Conservation (phyloP, 1,140 invertebrate species). For the Paraescarpia echinospica region DNA sequence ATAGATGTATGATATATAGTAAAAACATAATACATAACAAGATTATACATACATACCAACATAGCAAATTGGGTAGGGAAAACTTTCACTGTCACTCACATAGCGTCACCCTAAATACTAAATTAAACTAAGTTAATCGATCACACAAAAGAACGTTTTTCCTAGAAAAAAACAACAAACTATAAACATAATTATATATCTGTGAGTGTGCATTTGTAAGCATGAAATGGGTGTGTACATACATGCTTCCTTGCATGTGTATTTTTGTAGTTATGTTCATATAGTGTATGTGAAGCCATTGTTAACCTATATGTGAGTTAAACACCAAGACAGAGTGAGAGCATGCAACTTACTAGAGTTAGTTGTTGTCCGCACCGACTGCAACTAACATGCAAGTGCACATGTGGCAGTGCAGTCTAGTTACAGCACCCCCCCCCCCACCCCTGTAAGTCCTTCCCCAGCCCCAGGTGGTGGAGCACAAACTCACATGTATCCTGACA, state of each 20-base stretch:
- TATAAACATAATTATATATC: not conserved
- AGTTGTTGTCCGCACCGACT: not conserved
- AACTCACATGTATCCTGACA: not conserved
- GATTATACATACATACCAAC: not conserved
- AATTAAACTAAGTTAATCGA: not conserved
- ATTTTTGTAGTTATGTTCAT: not conserved
- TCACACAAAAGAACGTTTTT: not conserved
- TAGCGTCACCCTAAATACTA: not conserved
- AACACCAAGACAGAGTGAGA: not conserved
- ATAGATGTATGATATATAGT: not conserved
- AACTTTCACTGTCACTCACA: not conserved
- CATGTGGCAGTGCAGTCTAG: not conserved
- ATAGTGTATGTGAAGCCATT: not conserved
- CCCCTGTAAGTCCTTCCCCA: not conserved
- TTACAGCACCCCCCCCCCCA: not conserved
- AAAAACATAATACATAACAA: not conserved
- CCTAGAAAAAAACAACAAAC: not conserved
- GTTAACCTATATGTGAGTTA: not conserved
- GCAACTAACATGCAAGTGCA: not conserved
- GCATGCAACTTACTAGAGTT: conserved; percentile 5
- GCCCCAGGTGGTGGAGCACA: not conserved
- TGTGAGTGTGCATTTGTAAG: not conserved
- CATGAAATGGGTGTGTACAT: not conserved
- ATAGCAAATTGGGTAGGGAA: not conserved
- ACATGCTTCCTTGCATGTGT: not conserved